These are phyloP conservation scores for Neopipo cinnamomea DNA, from an alignment of 2,113 vertebrate species.

Conservation along the genomic window DNA sequence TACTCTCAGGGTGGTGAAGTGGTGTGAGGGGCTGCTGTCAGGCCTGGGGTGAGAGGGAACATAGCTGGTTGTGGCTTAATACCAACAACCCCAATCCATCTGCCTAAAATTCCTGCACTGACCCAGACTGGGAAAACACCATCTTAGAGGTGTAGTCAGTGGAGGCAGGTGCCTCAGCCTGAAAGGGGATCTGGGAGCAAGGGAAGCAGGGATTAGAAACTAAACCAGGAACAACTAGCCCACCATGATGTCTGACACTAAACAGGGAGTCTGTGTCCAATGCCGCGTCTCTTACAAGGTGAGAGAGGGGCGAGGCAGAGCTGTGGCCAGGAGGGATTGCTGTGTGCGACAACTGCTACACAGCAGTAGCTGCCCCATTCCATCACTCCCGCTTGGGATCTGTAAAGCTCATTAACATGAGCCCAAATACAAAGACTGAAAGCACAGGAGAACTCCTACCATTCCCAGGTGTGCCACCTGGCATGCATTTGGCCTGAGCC, in stretches of 20 bases:
- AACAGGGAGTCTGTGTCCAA: not conserved
- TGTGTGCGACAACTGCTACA: not conserved
- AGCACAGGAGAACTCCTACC: not conserved
- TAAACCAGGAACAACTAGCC: not conserved
- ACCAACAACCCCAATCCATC: rapidly evolving
- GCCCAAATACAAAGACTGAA: not conserved
- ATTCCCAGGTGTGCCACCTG: not conserved
- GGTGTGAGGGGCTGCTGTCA: not conserved
- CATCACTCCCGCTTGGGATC: not conserved
- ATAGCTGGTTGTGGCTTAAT: not conserved
- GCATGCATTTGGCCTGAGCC: not conserved
- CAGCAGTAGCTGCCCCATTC: rapidly evolving
- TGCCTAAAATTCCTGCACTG: not conserved
- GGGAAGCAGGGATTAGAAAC: not conserved
- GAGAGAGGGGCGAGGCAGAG: not conserved
- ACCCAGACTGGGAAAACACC: rapidly evolving
- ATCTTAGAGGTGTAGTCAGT: rapidly evolving
- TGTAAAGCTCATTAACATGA: not conserved
- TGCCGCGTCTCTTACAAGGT: not conserved
- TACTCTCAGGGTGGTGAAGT: not conserved
- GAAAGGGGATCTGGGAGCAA: not conserved
- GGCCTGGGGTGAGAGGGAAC: not conserved
- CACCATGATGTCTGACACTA: not conserved
- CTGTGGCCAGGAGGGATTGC: rapidly evolving
- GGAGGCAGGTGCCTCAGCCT: not conserved